A percentile compares a stretch with the other conserved stretches of the same genome.
Evolutionary conservation across 2,113 vertebrate genomes (phyloP).

Genomic region (Corythaeola cristata): DNA sequence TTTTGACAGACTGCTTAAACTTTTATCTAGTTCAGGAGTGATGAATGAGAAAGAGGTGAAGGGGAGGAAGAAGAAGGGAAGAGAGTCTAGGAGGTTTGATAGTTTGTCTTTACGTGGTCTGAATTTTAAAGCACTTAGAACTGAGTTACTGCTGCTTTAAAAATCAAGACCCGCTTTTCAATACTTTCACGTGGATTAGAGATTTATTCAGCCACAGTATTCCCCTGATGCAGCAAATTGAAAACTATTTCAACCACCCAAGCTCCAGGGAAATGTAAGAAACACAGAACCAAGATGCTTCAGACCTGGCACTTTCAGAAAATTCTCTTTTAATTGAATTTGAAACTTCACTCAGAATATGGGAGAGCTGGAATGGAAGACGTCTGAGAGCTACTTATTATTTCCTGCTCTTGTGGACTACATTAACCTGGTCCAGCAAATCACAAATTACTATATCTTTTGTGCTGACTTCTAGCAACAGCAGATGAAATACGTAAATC

Average conservation of each 20-base stretch:
- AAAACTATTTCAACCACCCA: background rate
- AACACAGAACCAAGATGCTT: background rate
- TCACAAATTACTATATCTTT: background rate
- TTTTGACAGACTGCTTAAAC: conserved; percentile 13
- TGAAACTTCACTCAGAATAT: background rate
- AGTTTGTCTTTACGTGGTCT: background rate
- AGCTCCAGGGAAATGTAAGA: background rate
- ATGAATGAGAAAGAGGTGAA: background rate
- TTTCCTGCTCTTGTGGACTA: background rate
- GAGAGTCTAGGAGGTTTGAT: background rate
- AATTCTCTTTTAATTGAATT: background rate
- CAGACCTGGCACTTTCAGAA: background rate
- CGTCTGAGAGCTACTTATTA: background rate
- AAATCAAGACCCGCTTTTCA: background rate
- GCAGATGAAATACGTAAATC: background rate
- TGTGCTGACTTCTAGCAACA: background rate
- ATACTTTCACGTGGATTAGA: background rate
- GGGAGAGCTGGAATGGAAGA: background rate
- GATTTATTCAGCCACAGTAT: background rate
- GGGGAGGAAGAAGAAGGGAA: background rate
- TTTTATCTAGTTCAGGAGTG: background rate
- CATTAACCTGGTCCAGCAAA: background rate
- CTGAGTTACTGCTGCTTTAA: background rate
- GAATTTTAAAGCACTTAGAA: background rate
- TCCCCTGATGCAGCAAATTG: background rate